These are phyloP conservation scores for Alviniconcha strummeri DNA, from an alignment of 2,888 invertebrate genomes.

Conservation along the genomic window DNA sequence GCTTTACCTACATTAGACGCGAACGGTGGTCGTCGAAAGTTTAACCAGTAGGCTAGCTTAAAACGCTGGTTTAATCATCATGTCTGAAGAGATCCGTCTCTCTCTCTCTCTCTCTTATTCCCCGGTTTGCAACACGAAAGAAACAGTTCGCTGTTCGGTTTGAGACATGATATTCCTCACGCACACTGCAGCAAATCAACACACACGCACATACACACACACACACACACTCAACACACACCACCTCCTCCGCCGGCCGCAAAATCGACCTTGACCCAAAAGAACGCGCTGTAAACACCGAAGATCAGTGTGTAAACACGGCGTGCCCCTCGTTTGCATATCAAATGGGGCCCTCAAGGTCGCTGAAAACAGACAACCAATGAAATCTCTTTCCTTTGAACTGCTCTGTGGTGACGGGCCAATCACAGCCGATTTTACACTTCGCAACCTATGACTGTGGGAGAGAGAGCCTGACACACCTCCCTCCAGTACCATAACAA, in stretches of 20 bases:
- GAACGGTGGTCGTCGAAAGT: too few species aligned
- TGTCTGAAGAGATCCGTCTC: too few species aligned
- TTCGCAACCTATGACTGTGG: constrained; percentile 27
- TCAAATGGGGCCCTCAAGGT: constrained; percentile 46
- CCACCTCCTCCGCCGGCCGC: not conserved
- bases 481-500: constrained; percentile 39
- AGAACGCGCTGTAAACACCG: constrained; percentile 54
- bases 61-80: not conserved
- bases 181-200: not conserved
- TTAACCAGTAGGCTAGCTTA: not conserved
- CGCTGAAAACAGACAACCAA: constrained; percentile 47
- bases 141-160: not conserved
- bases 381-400: constrained; percentile 37
- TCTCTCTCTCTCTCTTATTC: too few species aligned
- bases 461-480: constrained; percentile 47
- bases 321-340: constrained; percentile 52
- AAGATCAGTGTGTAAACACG: constrained; percentile 51
- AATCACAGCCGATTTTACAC: constrained; percentile 44
- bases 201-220: constrained; percentile 1
- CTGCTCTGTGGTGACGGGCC: constrained; percentile 38
- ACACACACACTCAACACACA: not conserved
- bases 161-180: not conserved
- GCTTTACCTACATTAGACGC: too few species aligned
- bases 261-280: constrained; percentile 48
- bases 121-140: not conserved